Base-by-base conservation (phyloP, 2,888 invertebrate species). In the Platycnemis pennipes region DNA sequence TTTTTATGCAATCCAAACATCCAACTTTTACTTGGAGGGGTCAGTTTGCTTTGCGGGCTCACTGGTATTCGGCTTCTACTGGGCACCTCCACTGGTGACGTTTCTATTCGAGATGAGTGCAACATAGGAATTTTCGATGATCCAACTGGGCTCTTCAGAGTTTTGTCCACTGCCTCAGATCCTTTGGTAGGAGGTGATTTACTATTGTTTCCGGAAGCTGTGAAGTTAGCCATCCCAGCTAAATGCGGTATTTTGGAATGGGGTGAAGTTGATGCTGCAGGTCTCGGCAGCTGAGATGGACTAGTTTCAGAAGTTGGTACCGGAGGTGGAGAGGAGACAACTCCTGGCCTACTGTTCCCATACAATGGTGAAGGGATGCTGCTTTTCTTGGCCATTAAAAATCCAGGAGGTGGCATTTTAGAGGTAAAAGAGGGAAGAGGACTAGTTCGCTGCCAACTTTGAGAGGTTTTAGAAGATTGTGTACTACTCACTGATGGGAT, bases 1-100 rank as follows among this genome's bases (percentile, higher is more conserved):
- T 97, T 97, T 95, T 96, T 96, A 95, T 97, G 97, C n/a, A 96
- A 96, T 77, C 97, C 97, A 95, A 97, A 97, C 95, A 97, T 97
- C 97, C 97, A 97, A 56, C n/a, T 91, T 56, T 91, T 91, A 11
- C 49, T 16, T 13, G 91, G 56, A 63, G 63, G 8, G 95, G 95
- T 49, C 45, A 49, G 46, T 87, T 77, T 94, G 22, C 94, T 88
- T 44, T 94, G 94, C 44, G 63, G 63, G 26, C 94, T 88, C 16
- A 63, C 49, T 3, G 86, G 86, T 42, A 88, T 94, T 94, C 88
- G 87, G 87, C 86, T 86, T 56, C 42, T 94, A 53, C 5, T 42
- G 3, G 46, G 37, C 22, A n/a, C 46, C 11, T 86, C 45, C 3
- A 22, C 87, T 42, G 53, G 49, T 53, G 94, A 42, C 11, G 44